phyloP scores from a whole-genome alignment of 2,888 invertebrate genomes.

The Trilocha varians region DNA sequence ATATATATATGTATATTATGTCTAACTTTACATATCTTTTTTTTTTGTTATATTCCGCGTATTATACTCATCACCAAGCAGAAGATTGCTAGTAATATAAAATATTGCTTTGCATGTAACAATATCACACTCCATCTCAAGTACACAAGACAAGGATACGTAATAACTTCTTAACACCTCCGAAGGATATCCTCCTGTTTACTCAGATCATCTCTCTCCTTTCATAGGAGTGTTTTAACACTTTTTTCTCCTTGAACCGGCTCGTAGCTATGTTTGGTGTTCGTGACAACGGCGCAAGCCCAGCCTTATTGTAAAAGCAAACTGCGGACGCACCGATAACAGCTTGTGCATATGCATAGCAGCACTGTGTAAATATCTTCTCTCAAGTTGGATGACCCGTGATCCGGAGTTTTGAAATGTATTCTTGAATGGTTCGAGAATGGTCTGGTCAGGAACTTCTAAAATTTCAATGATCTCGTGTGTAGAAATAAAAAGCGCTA shows the following conservation, averaged over 20 bases:
- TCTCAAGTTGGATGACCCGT: slow-evolving; percentile 2
- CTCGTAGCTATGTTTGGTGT: slow-evolving; percentile 53
- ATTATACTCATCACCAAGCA: no score
- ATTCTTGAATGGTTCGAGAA: not conserved
- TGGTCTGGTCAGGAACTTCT: not conserved
- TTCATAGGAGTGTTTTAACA: slow-evolving; percentile 23
- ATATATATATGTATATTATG: not conserved
- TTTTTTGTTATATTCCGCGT: no score
- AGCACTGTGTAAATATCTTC: slow-evolving; percentile 54
- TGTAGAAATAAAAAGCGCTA: no score
- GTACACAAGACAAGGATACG: not conserved
- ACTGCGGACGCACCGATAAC: slow-evolving; percentile 60
- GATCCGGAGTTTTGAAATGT: not conserved
- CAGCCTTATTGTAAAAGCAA: slow-evolving; percentile 67
- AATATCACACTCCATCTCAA: not conserved
- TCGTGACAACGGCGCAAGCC: slow-evolving; percentile 62
- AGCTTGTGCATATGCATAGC: slow-evolving; percentile 61
- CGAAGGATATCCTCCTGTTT: slow-evolving; percentile 1
- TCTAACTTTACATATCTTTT: no score
- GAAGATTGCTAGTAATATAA: no score
- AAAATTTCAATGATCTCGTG: no score
- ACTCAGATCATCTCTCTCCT: slow-evolving; percentile 19
- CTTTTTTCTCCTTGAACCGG: slow-evolving; percentile 28
- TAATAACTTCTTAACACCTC: not conserved
- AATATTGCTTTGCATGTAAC: not conserved